A percentile compares a stretch with the other conserved stretches of the same genome.
Conservation (phyloP, 2,888 invertebrate species). For the Synergus japonicus region DNA sequence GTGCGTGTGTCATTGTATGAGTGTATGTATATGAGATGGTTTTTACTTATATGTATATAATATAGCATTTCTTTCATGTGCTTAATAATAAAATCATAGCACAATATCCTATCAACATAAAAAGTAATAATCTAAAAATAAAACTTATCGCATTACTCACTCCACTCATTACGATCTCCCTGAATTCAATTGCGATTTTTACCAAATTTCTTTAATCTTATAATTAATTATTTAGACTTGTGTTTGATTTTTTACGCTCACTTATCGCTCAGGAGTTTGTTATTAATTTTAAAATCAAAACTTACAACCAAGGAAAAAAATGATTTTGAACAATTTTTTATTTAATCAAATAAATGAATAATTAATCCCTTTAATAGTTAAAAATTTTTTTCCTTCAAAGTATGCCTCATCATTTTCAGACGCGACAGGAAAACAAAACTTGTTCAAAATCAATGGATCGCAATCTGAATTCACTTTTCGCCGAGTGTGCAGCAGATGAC, state of each 20-base stretch:
- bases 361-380: too few relatives aligned
- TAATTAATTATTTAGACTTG: background rate
- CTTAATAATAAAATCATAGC: slow-evolving; percentile 62
- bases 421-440: background rate
- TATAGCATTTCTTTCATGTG: slow-evolving; percentile 47
- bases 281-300: background rate
- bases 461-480: slow-evolving; percentile 7
- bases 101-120: slow-evolving; percentile 58
- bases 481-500: slow-evolving; percentile 42
- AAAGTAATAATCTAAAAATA: slow-evolving; percentile 42
- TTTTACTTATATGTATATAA: slow-evolving; percentile 49
- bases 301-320: background rate
- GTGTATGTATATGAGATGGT: slow-evolving; percentile 21
- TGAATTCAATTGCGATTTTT: slow-evolving; percentile 29
- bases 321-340: background rate
- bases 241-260: background rate
- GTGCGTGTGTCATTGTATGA: slow-evolving; percentile 50
- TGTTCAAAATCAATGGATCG: background rate
- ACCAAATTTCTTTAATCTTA: background rate
- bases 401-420: background rate
- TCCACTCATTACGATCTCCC: slow-evolving; percentile 10
- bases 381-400: too few relatives aligned
- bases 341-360: too few relatives aligned
- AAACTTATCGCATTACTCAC: slow-evolving; percentile 14
- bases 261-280: background rate